phyloP scores from a whole-genome alignment of 2,888 invertebrate genomes.

The Apotomis betuletana region DNA sequence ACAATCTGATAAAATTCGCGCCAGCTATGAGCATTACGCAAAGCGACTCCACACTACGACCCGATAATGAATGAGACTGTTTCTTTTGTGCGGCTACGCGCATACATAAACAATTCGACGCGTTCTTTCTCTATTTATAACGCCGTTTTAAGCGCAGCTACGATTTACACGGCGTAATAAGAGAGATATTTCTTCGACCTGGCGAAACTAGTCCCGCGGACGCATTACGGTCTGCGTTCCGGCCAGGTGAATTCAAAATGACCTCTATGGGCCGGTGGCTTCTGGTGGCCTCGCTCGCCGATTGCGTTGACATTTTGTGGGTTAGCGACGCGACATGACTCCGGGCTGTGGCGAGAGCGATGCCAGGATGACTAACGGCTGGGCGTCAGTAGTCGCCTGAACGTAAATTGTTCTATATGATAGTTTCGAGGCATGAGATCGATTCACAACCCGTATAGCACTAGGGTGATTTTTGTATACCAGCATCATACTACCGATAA shows the following conservation, averaged over 20 bases:
- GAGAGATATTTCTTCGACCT: constrained; percentile 83
- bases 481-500: constrained; percentile 72
- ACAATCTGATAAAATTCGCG: constrained; percentile 83
- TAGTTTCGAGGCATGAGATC: constrained; percentile 74
- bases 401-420: constrained; percentile 67
- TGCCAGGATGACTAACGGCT: constrained; percentile 80
- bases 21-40: constrained; percentile 83
- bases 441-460: constrained; percentile 73
- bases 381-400: constrained; percentile 70
- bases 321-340: constrained; percentile 79
- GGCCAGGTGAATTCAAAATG: constrained; percentile 83
- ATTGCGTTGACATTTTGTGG: constrained; percentile 81
- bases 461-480: constrained; percentile 80
- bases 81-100: constrained; percentile 58
- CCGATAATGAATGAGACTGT: constrained; percentile 78
- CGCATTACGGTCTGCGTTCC: constrained; percentile 81
- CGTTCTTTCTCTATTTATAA: constrained; percentile 61
- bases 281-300: constrained; percentile 79
- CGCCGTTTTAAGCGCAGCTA: constrained; percentile 66
- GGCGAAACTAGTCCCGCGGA: constrained; percentile 82
- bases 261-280: constrained; percentile 83
- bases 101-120: constrained; percentile 65
- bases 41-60: constrained; percentile 76
- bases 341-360: constrained; percentile 65
- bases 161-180: constrained; percentile 68